A percentile compares a stretch with the other conserved stretches of the same genome.
Conservation (phyloP, 64 coral and sea anemone genomes). For the Acropora yongei region DNA sequence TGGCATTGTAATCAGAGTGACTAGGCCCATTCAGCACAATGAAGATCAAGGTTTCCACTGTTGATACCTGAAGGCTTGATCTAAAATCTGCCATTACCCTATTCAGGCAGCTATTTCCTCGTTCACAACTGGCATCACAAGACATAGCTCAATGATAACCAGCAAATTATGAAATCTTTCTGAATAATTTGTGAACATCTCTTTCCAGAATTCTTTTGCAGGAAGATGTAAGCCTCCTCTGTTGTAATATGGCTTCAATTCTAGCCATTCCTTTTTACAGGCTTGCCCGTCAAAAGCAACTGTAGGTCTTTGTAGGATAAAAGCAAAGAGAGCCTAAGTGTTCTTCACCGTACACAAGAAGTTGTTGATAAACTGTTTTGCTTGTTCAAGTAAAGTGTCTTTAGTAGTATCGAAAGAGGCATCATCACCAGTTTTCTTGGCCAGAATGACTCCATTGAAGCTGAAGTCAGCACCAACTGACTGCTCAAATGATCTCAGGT, state of each 20-base stretch:
- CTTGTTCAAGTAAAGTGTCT: conserved; percentile 17
- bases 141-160: conserved; percentile 31
- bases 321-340: conserved; percentile 2
- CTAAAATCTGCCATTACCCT: conserved; percentile 46
- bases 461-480: conserved; percentile 29
- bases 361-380: conserved; percentile 52
- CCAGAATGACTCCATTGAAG: conserved; percentile 42
- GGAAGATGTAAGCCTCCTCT: neutral
- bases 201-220: conserved; percentile 17
- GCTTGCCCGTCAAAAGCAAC: conserved; percentile 1
- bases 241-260: conserved; percentile 14
- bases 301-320: too few species aligned
- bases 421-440: conserved; percentile 37
- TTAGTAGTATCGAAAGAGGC: conserved; percentile 30
- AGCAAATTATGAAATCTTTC: conserved; percentile 42
- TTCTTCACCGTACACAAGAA: conserved; percentile 40
- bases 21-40: conserved; percentile 27
- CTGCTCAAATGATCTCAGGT: conserved; percentile 49
- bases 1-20: conserved; percentile 29
- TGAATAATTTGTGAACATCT: conserved; percentile 28
- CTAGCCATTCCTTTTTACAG: conserved; percentile 39
- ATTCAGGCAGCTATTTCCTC: conserved; percentile 26
- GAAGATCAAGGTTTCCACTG: conserved; percentile 49
- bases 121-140: neutral
- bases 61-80: conserved; percentile 31